Base-by-base conservation (phyloP, 2,113 vertebrate genomes). In the Daphoenositta chrysoptera region DNA sequence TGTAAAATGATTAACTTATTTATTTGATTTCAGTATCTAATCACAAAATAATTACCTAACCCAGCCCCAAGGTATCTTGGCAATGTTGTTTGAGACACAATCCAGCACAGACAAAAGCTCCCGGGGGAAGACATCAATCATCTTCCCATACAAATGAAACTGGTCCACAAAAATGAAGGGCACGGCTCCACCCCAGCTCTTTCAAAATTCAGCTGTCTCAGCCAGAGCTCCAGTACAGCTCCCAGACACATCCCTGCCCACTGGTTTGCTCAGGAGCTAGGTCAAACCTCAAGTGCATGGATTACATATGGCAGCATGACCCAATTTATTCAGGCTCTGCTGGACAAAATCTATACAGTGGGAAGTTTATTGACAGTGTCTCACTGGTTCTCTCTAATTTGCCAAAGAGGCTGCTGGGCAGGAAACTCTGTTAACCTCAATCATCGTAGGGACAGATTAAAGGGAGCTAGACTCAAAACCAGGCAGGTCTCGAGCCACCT, bases 221-320 rank as follows among this genome's bases (percentile, higher is more conserved):
- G 56, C 64, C 66, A 24, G 15, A 71, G 83, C 72, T 73, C 60
- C 60, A 31, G 80, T 47, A 83, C 85, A 54, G 86, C 83, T 78
- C 70, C 83, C 80, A 78, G 69, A 44, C 83, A 75, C 19, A 0
- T 81, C 68, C 87, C 93, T 90, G 50, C 85, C 68, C 84, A 54
- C 10, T 31, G 14, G 54, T 75, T 87, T 77, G 50, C 50, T 63
- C 58, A 39, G 79, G 64, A 94, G 83, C 70, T 57, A 69, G 88
- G 85, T 95, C 94, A 96, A 77, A 80, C 82, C 82, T 93, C 84
- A 91, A 83, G 51, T 31, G 50, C 54, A 28, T 7, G 50, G 78
- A 77, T 83, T 95, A 82, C 93, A 94, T 75, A 89, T 77, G 88
- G 88, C 71, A 96, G 71, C 72, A 45, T 92, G 83, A 95, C 93